A percentile compares a stretch with the other conserved stretches of the same genome.
Evolutionary conservation across 2,797 vertebrate genomes (phyloP).

Genomic region (Erpetoichthys calabaricus): DNA sequence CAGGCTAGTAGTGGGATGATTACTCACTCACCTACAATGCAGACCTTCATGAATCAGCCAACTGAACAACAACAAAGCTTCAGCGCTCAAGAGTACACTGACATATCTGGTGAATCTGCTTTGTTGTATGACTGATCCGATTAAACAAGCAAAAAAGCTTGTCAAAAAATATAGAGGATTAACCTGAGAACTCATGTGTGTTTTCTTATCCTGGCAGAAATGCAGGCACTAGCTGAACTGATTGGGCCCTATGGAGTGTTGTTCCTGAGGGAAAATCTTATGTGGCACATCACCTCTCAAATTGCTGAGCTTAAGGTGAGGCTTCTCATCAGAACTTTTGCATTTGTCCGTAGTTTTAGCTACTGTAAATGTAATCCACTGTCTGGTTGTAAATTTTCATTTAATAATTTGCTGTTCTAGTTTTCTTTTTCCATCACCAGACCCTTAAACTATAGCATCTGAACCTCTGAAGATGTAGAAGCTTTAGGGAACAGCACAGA

Average conservation of each 20-base stretch:
- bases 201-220: conserved; percentile 38
- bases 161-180: not conserved
- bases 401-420: too few relatives aligned
- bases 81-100: conserved; percentile 79
- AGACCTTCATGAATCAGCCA: conserved; percentile 62
- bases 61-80: conserved; percentile 54
- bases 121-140: too few relatives aligned
- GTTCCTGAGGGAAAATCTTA: conserved; percentile 80
- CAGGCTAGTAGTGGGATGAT: conserved; percentile 72
- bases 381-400: too few relatives aligned
- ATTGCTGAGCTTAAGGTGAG: conserved; percentile 75
- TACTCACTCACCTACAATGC: conserved; percentile 62
- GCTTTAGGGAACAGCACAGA: too few relatives aligned
- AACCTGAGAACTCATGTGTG: not conserved
- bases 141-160: too few relatives aligned
- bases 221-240: conserved; percentile 70
- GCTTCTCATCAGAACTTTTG: not conserved
- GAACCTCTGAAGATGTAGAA: too few relatives aligned
- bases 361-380: too few relatives aligned
- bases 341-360: too few relatives aligned
- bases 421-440: not conserved
- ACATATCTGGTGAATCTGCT: conserved; percentile 56
- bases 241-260: conserved; percentile 79
- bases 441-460: not conserved
- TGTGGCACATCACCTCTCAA: conserved; percentile 94